Conservation (phyloP, 1,140 invertebrate genomes). For the Drosophila murphyi region DNA sequence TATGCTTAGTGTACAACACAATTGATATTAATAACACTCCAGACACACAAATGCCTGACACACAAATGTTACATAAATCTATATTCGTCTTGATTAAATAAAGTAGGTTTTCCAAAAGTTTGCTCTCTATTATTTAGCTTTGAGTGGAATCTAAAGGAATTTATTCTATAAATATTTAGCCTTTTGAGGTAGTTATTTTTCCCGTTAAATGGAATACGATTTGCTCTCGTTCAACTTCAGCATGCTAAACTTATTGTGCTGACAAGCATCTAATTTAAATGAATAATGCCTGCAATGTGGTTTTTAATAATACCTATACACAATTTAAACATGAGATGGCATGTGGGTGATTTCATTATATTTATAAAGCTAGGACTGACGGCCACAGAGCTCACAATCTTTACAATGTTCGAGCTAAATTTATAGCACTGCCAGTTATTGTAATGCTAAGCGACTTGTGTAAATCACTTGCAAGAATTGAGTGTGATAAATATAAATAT, state of each 20-base stretch:
- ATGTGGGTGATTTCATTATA: background rate
- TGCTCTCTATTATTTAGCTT: background rate
- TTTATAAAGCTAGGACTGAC: background rate
- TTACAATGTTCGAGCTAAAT: background rate
- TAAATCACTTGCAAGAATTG: background rate
- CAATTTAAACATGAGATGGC: too few relatives aligned
- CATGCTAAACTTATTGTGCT: too few relatives aligned
- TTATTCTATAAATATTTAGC: too few relatives aligned
- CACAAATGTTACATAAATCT: background rate
- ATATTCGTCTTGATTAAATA: background rate
- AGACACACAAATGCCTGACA: background rate
- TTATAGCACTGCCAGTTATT: background rate
- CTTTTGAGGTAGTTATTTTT: too few relatives aligned
- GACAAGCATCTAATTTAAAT: too few relatives aligned
- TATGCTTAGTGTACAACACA: background rate
- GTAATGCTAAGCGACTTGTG: background rate
- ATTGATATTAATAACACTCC: background rate
- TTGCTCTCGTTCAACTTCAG: too few relatives aligned
- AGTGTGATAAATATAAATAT: background rate
- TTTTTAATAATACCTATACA: too few relatives aligned
- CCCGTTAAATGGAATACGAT: too few relatives aligned
- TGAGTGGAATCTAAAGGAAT: too few relatives aligned
- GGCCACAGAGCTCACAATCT: background rate
- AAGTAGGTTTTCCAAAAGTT: background rate
- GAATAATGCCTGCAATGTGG: too few relatives aligned